Evolutionary conservation across 1,140 invertebrate genomes (phyloP).

Genomic region (Rhyzopertha dominica): DNA sequence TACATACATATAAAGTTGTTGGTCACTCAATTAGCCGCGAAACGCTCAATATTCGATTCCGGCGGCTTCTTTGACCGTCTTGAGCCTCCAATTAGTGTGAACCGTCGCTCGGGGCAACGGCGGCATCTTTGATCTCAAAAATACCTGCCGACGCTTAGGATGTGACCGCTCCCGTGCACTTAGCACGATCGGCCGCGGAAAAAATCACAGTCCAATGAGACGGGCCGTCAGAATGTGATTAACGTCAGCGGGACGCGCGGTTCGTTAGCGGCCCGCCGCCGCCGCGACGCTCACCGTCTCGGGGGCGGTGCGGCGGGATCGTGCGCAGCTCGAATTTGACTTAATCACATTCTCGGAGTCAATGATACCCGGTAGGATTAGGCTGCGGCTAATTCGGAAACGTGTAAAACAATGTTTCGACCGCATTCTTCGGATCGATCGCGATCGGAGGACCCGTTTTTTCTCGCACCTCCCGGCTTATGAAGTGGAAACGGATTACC

Average conservation of each 20-base stretch:
- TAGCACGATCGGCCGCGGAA: neutral
- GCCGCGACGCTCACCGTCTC: constrained; percentile 5
- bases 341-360: constrained; percentile 28
- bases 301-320: constrained; percentile 4
- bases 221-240: constrained; percentile 33
- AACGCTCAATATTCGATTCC: constrained; percentile 46
- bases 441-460: neutral
- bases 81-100: constrained; percentile 46
- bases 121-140: constrained; percentile 38
- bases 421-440: constrained; percentile 11
- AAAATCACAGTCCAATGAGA: constrained; percentile 19
- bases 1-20: constrained; percentile 45
- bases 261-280: constrained; percentile 5
- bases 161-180: constrained; percentile 17
- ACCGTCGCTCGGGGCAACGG: constrained; percentile 41
- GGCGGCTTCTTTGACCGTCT: constrained; percentile 44
- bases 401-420: constrained; percentile 23
- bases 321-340: constrained; percentile 18
- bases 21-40: constrained; percentile 46
- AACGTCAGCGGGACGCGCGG: constrained; percentile 14
- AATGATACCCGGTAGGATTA: too few relatives aligned
- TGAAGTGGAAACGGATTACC: too few relatives aligned
- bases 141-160: constrained; percentile 35
- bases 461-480: constrained; percentile 1
- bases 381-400: constrained; percentile 20